A percentile compares a stretch with the other conserved stretches of the same genome.
These are phyloP conservation scores for Coracias cyanogaster DNA, from an alignment of 2,797 vertebrate species.

Conservation along the genomic window DNA sequence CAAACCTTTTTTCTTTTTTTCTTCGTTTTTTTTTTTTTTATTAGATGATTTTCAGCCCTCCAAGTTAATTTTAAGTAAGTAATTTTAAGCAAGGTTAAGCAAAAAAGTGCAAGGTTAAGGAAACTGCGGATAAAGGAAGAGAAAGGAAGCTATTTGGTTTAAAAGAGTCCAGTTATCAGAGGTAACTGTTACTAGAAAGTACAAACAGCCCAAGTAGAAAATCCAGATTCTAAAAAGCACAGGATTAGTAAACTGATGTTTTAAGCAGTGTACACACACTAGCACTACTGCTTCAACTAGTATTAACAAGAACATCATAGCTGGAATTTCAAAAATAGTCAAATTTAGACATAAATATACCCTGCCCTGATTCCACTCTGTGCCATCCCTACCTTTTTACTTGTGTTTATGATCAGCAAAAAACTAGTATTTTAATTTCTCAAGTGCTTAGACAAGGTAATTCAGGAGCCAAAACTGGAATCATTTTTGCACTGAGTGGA, in stretches of 20 bases:
- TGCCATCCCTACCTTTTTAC: background rate
- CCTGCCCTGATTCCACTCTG: background rate
- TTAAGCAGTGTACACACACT: background rate
- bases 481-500: background rate
- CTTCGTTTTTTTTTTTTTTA: background rate
- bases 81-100: background rate
- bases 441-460: background rate
- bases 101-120: background rate
- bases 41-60: background rate
- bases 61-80: background rate
- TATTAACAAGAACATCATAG: background rate
- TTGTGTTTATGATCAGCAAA: background rate
- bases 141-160: background rate
- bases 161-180: background rate
- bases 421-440: background rate
- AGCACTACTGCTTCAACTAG: background rate
- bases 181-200: background rate
- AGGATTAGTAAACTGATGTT: background rate
- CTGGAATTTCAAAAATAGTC: background rate
- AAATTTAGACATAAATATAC: background rate
- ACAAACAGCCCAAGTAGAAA: background rate
- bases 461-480: background rate
- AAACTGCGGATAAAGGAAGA: background rate
- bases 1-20: accelerated
- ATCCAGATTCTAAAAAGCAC: background rate